phyloP scores from a whole-genome alignment of 2,888 invertebrate species.

The Melieria omissa region DNA sequence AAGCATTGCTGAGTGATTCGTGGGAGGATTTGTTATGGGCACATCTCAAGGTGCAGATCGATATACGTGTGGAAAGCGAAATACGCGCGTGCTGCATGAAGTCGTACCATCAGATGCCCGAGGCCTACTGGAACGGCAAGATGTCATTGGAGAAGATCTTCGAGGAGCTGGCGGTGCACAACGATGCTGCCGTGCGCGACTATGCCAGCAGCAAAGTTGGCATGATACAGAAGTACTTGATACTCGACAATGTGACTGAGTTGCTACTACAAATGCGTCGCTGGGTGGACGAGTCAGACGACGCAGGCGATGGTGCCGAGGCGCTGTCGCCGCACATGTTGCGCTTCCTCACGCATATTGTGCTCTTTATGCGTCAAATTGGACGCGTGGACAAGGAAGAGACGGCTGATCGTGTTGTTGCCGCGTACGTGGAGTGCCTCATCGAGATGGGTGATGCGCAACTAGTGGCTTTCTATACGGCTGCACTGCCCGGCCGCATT shows the following conservation, averaged over 20 bases:
- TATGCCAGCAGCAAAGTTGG: slow-evolving; percentile 75
- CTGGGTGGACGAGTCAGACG: slow-evolving; percentile 71
- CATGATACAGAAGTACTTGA: slow-evolving; percentile 84
- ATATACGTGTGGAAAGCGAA: slow-evolving; percentile 85
- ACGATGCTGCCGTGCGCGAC: slow-evolving; percentile 68
- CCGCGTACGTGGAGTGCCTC: slow-evolving; percentile 78
- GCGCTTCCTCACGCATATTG: slow-evolving; percentile 86
- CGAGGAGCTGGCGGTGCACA: slow-evolving; percentile 73
- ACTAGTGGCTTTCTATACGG: slow-evolving; percentile 86
- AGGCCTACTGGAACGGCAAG: slow-evolving; percentile 78
- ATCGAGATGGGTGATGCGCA: slow-evolving; percentile 80
- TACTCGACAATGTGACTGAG: slow-evolving; percentile 81
- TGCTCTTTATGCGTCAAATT: slow-evolving; percentile 83
- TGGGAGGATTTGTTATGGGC: slow-evolving; percentile 96
- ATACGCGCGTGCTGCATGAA: slow-evolving; percentile 72
- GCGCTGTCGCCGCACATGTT: slow-evolving; percentile 67
- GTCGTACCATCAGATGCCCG: slow-evolving; percentile 71
- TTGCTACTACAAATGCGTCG: slow-evolving; percentile 78
- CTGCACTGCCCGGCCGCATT: slow-evolving; percentile 76
- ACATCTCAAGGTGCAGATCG: slow-evolving; percentile 82
- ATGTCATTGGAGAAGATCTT: slow-evolving; percentile 77
- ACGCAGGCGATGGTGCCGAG: slow-evolving; percentile 25
- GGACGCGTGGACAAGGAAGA: slow-evolving; percentile 78
- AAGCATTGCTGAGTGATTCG: slow-evolving; percentile 78
- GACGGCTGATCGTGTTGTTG: slow-evolving; percentile 79